Evolutionary conservation across 2,797 vertebrate genomes (phyloP).

Genomic region (Ptychobarbus kaznakovi): DNA sequence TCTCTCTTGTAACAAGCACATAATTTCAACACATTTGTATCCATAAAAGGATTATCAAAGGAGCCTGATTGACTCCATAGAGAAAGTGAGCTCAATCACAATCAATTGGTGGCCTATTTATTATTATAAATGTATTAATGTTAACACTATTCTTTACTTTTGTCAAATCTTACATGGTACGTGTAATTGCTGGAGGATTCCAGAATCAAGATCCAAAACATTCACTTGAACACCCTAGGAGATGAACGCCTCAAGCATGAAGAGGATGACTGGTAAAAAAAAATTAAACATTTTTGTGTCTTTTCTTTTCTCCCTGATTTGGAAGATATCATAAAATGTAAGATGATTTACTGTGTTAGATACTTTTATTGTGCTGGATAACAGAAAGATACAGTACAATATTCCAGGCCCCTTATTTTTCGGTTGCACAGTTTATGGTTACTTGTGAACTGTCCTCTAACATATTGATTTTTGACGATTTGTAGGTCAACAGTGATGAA

Average conservation of each 20-base stretch:
- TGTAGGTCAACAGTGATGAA: slow-evolving; percentile 3
- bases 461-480: neutral
- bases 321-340: slow-evolving; percentile 14
- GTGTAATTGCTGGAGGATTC: neutral
- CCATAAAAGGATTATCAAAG: neutral
- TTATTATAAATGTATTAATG: neutral
- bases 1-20: neutral
- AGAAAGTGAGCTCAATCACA: neutral
- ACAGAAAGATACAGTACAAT: neutral
- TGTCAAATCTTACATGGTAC: neutral
- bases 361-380: neutral
- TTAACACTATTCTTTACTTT: neutral
- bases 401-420: neutral
- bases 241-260: slow-evolving; percentile 37
- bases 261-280: slow-evolving; percentile 11
- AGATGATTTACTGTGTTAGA: slow-evolving; percentile 6
- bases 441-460: neutral
- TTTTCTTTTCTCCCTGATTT: slow-evolving; percentile 25
- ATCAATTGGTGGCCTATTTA: neutral
- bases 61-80: neutral
- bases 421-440: neutral
- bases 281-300: too few species aligned
- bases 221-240: slow-evolving; percentile 57
- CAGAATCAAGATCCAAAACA: neutral
- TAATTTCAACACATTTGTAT: slow-evolving; percentile 11